Base-by-base conservation (phyloP, 1,140 invertebrate species). In the Glossosoma conforme region DNA sequence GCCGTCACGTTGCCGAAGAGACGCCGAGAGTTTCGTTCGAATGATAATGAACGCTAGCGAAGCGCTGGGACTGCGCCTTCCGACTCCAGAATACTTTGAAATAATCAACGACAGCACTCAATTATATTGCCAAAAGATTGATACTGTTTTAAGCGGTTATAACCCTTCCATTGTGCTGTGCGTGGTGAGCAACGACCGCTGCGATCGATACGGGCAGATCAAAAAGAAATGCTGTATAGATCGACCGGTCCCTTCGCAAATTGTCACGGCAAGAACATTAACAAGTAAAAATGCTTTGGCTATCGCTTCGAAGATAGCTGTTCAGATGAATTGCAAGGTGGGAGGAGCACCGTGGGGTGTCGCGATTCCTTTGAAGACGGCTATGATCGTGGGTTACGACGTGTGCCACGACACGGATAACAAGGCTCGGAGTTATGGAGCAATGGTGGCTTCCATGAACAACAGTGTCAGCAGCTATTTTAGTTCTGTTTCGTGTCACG, bases 341-440 rank as follows among this genome's bases (percentile, higher is more conserved):
- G 92, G 91, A 17, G 92, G 92, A 1, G 80, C 85, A 6, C 84
- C 92, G 0, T 97, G 93, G 92, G 74, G 71, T 1, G 70, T 91
- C 3, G 62, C 77, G 1, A 77, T 91, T 28, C 90, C 91, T 1
- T 22, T 86, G 2, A 62, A 61, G 0, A 74, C 77, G 1, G 45
- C 87, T 1, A 95, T 96, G 91, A 77, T 92, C 1, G 72, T 91
- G 13, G 92, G 92, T 2, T 91, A 90, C 60, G 92, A 95, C 64
- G 85, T 91, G 1, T 93, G 89, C 57, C 91, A 93, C 61, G 88
- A 92, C 35, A 77, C 82, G 1, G 72, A 70, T 1, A 64, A 68
- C 32, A 81, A 79, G 60, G 65, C 68, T 38, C 78, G 78, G 62
- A 77, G 82, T 60, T 84, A 81, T 71, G 82, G 90, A 42, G 79